These are phyloP conservation scores for Linnaemya vulpina DNA, from an alignment of 2,888 invertebrate genomes.

Conservation along the genomic window DNA sequence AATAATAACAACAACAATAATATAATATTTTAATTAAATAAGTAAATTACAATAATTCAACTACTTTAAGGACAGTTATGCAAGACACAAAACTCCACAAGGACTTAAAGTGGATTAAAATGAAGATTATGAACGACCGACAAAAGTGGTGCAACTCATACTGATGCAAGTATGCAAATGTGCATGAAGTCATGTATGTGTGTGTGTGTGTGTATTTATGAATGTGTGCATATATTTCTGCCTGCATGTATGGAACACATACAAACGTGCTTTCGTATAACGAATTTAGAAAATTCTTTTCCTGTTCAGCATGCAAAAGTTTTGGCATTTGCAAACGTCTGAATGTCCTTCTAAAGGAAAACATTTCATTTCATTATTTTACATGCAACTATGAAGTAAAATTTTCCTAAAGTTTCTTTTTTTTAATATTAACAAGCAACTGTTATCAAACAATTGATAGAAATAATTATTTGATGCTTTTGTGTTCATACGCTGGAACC, in stretches of 20 bases:
- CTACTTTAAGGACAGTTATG: constrained; percentile 36
- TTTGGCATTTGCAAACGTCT: neutral
- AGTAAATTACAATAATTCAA: constrained; percentile 40
- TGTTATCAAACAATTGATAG: constrained; percentile 38
- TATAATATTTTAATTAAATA: neutral
- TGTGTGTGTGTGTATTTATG: too few species aligned
- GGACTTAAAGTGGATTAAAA: constrained; percentile 43
- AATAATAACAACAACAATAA: neutral
- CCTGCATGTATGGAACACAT: neutral
- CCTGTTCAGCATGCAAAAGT: neutral
- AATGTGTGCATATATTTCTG: neutral
- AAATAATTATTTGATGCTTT: constrained; percentile 7
- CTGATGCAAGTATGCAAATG: neutral
- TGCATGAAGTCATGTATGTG: neutral
- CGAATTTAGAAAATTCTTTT: neutral
- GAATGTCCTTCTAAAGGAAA: constrained; percentile 28
- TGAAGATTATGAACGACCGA: constrained; percentile 17
- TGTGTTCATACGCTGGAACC: neutral
- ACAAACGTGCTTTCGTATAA: neutral
- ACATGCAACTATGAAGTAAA: neutral
- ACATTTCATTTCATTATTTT: constrained; percentile 31
- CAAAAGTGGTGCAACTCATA: constrained; percentile 7
- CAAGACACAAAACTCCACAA: constrained; percentile 35
- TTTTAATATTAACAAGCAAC: constrained; percentile 43
- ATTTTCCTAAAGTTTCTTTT: constrained; percentile 32